Conservation (phyloP, 1,140 invertebrate species). For the Ostrea denselamellosa region DNA sequence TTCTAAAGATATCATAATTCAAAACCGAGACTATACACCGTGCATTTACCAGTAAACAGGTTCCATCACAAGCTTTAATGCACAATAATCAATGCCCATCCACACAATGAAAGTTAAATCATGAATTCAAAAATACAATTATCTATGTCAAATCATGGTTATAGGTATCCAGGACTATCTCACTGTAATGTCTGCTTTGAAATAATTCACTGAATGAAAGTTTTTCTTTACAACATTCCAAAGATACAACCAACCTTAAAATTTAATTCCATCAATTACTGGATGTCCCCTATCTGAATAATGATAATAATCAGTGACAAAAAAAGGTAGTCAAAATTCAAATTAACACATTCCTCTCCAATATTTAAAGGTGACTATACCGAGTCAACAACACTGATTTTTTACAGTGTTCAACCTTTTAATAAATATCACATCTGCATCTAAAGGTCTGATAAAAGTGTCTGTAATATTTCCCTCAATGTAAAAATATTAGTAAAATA, state of each 20-base stretch:
- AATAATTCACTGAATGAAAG: not conserved
- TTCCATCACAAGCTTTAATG: too few relatives aligned
- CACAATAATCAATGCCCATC: too few relatives aligned
- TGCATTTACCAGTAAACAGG: too few relatives aligned
- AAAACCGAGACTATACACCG: too few relatives aligned
- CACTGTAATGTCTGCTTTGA: not conserved
- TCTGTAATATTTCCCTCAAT: too few relatives aligned
- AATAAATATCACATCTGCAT: too few relatives aligned
- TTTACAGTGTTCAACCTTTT: too few relatives aligned
- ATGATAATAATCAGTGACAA: slow-evolving; percentile 13
- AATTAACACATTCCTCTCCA: not conserved
- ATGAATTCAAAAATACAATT: not conserved
- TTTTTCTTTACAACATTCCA: slow-evolving; percentile 13
- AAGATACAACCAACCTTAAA: slow-evolving; percentile 31
- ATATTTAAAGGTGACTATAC: too few relatives aligned
- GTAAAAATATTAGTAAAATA: too few relatives aligned
- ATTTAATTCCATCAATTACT: slow-evolving; percentile 18
- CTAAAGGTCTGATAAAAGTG: too few relatives aligned
- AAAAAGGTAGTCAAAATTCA: not conserved
- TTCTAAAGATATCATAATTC: too few relatives aligned
- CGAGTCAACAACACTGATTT: too few relatives aligned
- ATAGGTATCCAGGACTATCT: not conserved
- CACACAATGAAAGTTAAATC: not conserved
- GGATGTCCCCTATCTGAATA: slow-evolving; percentile 6
- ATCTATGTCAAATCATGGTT: not conserved